Evolutionary conservation across 2,113 vertebrate species (phyloP), one percentile per base, ranked within the genome.

Genomic region (Sus scrofa): DNA sequence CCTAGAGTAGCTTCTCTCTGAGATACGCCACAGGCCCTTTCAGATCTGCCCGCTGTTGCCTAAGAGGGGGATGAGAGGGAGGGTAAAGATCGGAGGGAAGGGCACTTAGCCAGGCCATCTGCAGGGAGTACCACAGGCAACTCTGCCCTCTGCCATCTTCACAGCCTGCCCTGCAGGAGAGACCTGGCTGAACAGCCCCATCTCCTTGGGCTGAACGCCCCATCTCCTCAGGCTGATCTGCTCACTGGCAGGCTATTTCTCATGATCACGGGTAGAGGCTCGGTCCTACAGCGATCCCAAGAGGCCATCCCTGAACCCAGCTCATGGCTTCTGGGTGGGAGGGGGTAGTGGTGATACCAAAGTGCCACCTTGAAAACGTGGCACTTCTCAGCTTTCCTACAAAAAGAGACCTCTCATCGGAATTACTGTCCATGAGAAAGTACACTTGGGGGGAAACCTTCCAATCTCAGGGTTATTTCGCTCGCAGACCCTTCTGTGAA

Each of bases 221-320:
- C 19, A 1, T n/a, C 44, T 54, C 54, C 34, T 26, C 3, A 50
- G 26, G 52, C 12, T 60, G 73, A 20, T 60, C 50, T 86, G 70
- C 52, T 77, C 70, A 8, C 18, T 27, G 34, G 71, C 54, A n/a
- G n/a, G 27, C 39, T 56, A 5, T n/a, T 78, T 85, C 54, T n/a
- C 18, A 6, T 19, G 39, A 37, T 8, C 8, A 8, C 24, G 12
- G 13, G 8, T 1, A 13, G 10, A 70, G 60, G 58, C 7, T 27
- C 18, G 39, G 50, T 87, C 37, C 19, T 14, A 56, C 16, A 5
- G n/a, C 30, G 7, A 27, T 15, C 52, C 20, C 37, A 32, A 15
- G 10, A 71, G 7, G 3, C 32, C 6, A 1, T 39, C 62, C 0
- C 3, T 1, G 27, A 60, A 20, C 22, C 37, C 63, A 13, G 54